A percentile compares a stretch with the other conserved stretches of the same genome.
These are phyloP conservation scores for Tringa solitaria DNA, from an alignment of 2,113 vertebrate genomes.

Conservation along the genomic window DNA sequence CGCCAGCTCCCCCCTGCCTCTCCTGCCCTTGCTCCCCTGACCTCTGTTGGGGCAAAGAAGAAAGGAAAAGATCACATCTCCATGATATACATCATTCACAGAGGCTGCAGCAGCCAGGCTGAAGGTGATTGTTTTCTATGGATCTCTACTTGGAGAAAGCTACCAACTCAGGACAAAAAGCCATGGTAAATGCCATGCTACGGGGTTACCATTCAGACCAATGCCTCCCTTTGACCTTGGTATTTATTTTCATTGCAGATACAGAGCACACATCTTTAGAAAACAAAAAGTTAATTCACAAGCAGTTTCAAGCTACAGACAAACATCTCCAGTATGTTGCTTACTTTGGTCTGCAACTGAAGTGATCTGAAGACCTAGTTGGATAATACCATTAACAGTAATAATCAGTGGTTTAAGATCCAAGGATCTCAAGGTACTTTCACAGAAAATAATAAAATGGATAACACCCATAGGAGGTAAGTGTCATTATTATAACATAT, in stretches of 20 bases:
- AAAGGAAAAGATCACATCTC: not conserved
- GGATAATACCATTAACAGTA: not conserved
- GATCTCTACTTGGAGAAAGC: not conserved
- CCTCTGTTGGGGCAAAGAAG: not conserved
- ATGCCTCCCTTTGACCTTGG: not conserved
- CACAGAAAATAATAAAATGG: not conserved
- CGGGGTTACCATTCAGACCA: not conserved
- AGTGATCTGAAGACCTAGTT: not conserved
- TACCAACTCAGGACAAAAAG: not conserved
- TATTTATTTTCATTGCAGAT: not conserved
- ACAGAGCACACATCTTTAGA: not conserved
- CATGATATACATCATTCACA: no score
- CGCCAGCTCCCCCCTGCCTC: not conserved
- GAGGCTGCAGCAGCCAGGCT: not conserved
- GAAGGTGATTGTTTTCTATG: not conserved
- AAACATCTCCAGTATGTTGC: not conserved
- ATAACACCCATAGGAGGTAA: not conserved
- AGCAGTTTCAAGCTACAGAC: not conserved
- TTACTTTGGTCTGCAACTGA: not conserved
- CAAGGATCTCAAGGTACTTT: not conserved
- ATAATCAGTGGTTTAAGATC: not conserved
- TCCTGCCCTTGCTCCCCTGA: not conserved
- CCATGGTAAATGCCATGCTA: accelerated
- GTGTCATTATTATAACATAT: not conserved
- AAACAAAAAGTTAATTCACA: not conserved